phyloP scores from a whole-genome alignment of 2,797 vertebrate genomes.

The Podarcis siculus region DNA sequence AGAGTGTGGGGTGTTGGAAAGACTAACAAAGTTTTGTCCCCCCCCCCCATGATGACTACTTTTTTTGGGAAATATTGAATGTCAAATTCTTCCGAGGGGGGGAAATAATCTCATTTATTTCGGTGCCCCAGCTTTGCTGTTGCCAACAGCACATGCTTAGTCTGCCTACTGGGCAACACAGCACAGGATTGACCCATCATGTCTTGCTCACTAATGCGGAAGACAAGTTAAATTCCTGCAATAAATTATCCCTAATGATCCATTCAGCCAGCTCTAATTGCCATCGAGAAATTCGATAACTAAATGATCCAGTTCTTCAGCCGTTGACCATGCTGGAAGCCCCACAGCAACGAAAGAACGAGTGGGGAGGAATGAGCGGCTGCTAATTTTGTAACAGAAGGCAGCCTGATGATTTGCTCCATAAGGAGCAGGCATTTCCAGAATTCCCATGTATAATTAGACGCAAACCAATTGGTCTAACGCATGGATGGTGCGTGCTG shows the following conservation, averaged over 20 bases:
- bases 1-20: too few relatives aligned
- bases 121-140: too few relatives aligned
- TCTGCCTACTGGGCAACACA: too few relatives aligned
- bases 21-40: too few relatives aligned
- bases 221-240: constrained; percentile 4
- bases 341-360: neutral
- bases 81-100: too few relatives aligned
- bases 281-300: constrained; percentile 28
- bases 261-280: constrained; percentile 23
- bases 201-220: neutral
- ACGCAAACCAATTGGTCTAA: too few relatives aligned
- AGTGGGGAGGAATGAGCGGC: constrained; percentile 13
- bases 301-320: neutral
- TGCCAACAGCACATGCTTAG: too few relatives aligned
- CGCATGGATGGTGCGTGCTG: too few relatives aligned
- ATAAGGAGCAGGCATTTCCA: constrained; percentile 48
- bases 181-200: neutral
- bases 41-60: too few relatives aligned
- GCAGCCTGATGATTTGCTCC: constrained; percentile 24
- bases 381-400: constrained; percentile 53
- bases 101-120: too few relatives aligned
- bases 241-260: constrained; percentile 11
- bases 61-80: too few relatives aligned
- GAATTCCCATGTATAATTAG: constrained; percentile 29
- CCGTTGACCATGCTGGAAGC: neutral